Conservation (phyloP, 2,797 vertebrate species). For the Dendrocincla fuliginosa region DNA sequence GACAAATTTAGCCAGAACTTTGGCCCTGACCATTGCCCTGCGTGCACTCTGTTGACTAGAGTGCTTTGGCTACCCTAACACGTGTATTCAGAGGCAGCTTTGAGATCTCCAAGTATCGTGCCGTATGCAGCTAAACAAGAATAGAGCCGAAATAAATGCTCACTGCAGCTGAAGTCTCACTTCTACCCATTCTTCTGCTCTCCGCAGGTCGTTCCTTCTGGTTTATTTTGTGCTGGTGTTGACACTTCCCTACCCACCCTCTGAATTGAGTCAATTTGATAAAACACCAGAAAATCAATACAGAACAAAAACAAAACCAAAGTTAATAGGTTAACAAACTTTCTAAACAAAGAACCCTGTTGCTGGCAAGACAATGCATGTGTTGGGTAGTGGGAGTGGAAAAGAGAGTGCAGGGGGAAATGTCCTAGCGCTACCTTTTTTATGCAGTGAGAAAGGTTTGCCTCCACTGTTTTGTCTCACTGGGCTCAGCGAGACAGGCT, state of each 20-base stretch:
- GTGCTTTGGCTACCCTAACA: neutral
- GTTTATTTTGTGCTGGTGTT: neutral
- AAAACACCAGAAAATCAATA: constrained; percentile 12
- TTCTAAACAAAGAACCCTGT: neutral
- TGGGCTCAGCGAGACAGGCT: neutral
- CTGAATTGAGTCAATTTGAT: neutral
- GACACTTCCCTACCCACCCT: neutral
- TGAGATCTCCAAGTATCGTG: neutral
- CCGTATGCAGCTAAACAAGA: neutral
- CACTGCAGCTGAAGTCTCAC: neutral
- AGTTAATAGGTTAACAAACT: neutral
- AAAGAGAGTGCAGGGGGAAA: neutral
- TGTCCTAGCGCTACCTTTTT: neutral
- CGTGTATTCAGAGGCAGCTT: neutral
- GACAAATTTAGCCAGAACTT: neutral
- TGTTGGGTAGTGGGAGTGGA: neutral
- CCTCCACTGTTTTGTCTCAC: neutral
- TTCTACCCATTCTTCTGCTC: neutral
- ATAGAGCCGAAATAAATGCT: neutral
- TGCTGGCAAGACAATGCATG: neutral
- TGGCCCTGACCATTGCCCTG: neutral
- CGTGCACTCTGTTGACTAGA: neutral
- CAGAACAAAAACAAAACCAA: neutral
- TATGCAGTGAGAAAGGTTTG: neutral
- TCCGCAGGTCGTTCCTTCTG: neutral